A percentile compares a stretch with the other conserved stretches of the same genome.
phyloP scores from a whole-genome alignment of 2,888 invertebrate species.

The Marronus borbonicus region DNA sequence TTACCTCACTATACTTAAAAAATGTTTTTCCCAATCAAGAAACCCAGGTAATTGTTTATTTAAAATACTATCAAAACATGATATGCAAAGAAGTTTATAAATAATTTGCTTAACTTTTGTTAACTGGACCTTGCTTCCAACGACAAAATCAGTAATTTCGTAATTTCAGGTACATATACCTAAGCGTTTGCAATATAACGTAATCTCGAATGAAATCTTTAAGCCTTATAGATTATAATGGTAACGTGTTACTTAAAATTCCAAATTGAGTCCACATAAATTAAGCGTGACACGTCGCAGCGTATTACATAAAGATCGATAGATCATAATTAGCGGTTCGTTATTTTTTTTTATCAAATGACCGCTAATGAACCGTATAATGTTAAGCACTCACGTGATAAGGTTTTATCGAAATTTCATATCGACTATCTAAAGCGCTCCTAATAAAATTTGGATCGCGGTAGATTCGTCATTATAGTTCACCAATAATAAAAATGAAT shows the following conservation, averaged over 20 bases:
- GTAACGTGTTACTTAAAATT: constrained; percentile 16
- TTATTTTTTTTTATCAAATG: constrained; percentile 30
- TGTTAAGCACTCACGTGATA: constrained; percentile 11
- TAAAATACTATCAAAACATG: no score
- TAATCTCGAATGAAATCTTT: not conserved
- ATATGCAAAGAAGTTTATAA: no score
- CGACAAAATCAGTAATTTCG: not conserved
- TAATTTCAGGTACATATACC: not conserved
- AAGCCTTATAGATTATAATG: not conserved
- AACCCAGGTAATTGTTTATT: no score
- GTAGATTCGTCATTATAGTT: constrained; percentile 17
- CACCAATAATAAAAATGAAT: constrained; percentile 11
- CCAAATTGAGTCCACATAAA: not conserved
- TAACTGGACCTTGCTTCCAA: not conserved
- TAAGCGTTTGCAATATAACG: not conserved
- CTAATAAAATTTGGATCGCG: constrained; percentile 13
- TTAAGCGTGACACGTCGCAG: not conserved
- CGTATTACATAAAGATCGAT: constrained; percentile 14
- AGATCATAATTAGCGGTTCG: constrained; percentile 16
- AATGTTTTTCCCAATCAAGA: no score
- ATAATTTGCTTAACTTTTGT: no score
- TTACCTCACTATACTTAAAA: no score
- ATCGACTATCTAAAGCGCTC: constrained; percentile 16
- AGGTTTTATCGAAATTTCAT: constrained; percentile 23
- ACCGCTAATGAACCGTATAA: constrained; percentile 23